Evolutionary conservation across 2,888 invertebrate genomes (phyloP).

Genomic region (Petrolisthes manimaculis): DNA sequence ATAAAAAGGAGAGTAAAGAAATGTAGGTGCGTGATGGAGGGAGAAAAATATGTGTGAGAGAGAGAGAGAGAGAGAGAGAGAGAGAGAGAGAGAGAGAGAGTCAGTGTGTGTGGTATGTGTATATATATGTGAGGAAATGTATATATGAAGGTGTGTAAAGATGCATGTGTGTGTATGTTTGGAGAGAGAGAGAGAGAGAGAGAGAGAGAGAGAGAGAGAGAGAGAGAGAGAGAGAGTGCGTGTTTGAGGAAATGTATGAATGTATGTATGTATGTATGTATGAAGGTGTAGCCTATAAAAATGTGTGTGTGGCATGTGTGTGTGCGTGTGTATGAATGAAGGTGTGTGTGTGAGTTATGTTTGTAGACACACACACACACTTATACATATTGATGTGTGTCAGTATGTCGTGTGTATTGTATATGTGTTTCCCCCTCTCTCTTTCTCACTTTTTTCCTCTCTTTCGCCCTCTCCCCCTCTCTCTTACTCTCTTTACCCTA

Average conservation of each 20-base stretch:
- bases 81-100: not conserved
- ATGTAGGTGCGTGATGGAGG: not conserved
- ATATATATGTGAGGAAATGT: not conserved
- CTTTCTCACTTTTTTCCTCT: not conserved
- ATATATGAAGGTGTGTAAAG: not conserved
- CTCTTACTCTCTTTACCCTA: not conserved
- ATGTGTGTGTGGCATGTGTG: not conserved
- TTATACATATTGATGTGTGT: not conserved
- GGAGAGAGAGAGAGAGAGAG: not conserved
- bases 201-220: not conserved
- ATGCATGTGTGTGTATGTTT: not conserved
- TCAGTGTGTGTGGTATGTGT: not conserved
- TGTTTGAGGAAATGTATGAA: not conserved
- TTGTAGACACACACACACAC: not conserved
- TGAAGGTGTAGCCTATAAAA: not conserved
- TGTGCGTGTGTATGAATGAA: not conserved
- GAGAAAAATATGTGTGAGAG: not conserved
- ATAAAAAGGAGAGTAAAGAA: not conserved
- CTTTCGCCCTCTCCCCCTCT: not conserved
- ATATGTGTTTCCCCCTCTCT: not conserved
- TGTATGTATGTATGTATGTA: not conserved
- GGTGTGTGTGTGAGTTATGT: not conserved
- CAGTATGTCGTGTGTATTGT: not conserved
- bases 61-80: not conserved
- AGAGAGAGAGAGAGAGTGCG: not conserved